phyloP scores from a whole-genome alignment of 2,888 invertebrate genomes.

The Leptarthrus brevirostris region DNA sequence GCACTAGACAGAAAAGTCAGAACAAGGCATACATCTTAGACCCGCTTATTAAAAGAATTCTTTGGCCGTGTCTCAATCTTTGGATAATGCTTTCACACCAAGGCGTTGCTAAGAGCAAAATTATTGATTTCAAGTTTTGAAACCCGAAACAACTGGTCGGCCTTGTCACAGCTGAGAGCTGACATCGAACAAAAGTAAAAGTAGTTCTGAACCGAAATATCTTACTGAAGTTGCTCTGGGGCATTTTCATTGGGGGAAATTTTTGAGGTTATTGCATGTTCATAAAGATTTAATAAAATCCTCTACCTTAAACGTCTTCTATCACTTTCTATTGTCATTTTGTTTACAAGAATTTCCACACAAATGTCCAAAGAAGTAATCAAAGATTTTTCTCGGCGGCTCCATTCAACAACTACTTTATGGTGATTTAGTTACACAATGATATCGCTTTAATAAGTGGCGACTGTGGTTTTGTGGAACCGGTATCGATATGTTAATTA shows the following conservation, averaged over 20 bases:
- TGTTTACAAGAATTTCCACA: too few species aligned
- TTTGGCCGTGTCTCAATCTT: neutral
- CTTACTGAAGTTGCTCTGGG: neutral
- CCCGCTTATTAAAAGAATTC: neutral
- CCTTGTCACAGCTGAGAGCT: conserved; percentile 38
- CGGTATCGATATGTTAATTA: conserved; percentile 29
- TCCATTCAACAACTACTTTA: neutral
- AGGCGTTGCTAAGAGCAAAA: conserved; percentile 38
- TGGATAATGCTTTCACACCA: neutral
- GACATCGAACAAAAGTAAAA: conserved; percentile 43
- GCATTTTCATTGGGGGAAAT: neutral
- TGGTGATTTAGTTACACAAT: neutral
- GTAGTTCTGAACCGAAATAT: conserved; percentile 25
- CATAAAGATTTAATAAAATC: too few species aligned
- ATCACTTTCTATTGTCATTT: neutral
- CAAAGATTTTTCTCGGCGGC: neutral
- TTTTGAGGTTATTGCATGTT: too few species aligned
- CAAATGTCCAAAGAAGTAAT: neutral
- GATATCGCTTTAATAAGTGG: neutral
- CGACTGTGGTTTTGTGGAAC: conserved; percentile 4
- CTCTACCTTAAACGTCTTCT: too few species aligned
- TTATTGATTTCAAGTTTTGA: conserved; percentile 41
- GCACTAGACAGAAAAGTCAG: too few species aligned
- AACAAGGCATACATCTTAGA: neutral
- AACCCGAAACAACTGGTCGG: conserved; percentile 38